Conservation (phyloP, 2,113 vertebrate genomes). For the Cathartes aura region DNA sequence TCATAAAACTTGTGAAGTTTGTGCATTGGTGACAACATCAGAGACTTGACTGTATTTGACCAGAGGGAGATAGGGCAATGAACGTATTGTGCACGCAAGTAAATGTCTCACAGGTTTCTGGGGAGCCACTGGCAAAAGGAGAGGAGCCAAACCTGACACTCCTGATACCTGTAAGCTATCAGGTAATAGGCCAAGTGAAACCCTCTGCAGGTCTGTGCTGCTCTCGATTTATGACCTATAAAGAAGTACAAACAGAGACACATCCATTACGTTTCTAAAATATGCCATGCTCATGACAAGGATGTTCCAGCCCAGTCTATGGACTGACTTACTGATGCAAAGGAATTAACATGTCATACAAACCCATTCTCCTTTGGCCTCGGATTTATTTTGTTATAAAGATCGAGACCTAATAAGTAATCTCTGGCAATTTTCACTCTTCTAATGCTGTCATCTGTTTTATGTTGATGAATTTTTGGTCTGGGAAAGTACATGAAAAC, state of each 20-base stretch:
- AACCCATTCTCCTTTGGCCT: not conserved
- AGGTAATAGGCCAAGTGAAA: not conserved
- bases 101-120: not conserved
- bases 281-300: not conserved
- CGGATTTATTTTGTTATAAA: not conserved
- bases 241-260: not conserved
- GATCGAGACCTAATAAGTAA: not conserved
- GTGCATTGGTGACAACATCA: not conserved
- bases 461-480: not conserved
- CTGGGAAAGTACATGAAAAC: not conserved
- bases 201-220: not conserved
- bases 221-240: not conserved
- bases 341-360: not conserved
- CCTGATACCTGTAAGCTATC: not conserved
- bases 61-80: not conserved
- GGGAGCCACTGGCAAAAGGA: not conserved
- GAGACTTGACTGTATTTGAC: not conserved
- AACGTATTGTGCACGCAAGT: not conserved
- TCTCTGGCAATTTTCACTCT: not conserved
- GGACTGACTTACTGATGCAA: not conserved
- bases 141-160: not conserved
- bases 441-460: not conserved
- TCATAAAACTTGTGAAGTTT: not conserved
- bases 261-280: not conserved
- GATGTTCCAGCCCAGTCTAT: not conserved